Conservation (phyloP, 2,797 vertebrate genomes). For the Sibirionetta formosa region DNA sequence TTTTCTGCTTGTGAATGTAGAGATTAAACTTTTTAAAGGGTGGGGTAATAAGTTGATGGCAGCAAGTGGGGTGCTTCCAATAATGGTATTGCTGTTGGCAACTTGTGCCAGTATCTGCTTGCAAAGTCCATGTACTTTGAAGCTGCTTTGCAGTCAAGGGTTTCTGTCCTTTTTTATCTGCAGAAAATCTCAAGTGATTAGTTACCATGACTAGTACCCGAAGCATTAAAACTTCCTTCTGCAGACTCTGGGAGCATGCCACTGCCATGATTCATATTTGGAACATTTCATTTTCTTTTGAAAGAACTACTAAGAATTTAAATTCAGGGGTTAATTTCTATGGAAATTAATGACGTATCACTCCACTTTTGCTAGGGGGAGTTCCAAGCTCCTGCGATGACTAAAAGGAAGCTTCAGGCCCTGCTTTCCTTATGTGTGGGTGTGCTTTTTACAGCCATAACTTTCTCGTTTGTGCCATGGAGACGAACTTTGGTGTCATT, state of each 20-base stretch:
- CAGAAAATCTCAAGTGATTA: background rate
- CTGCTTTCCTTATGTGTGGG: conserved; percentile 23
- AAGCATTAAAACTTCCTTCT: background rate
- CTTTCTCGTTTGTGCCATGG: conserved; percentile 11
- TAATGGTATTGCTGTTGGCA: background rate
- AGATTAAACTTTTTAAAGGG: background rate
- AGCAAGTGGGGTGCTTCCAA: fast-evolving
- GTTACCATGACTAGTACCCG: background rate
- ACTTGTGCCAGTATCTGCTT: background rate
- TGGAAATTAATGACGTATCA: conserved; percentile 22
- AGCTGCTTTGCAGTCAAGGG: background rate
- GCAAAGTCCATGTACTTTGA: background rate
- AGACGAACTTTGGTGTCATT: background rate
- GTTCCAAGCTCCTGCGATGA: conserved; percentile 28
- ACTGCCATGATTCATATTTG: background rate
- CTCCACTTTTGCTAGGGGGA: conserved; percentile 8
- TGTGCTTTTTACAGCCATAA: background rate
- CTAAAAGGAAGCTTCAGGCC: conserved; percentile 38
- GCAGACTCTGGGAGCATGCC: background rate
- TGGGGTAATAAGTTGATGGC: background rate
- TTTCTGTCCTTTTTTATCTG: background rate
- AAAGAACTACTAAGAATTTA: conserved; percentile 15
- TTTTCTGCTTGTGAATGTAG: background rate
- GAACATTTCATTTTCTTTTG: conserved; percentile 5
- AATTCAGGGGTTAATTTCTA: conserved; percentile 28